These are phyloP conservation scores for Disparrhopalites patrizii DNA, from an alignment of 2,888 invertebrate genomes.

Conservation along the genomic window DNA sequence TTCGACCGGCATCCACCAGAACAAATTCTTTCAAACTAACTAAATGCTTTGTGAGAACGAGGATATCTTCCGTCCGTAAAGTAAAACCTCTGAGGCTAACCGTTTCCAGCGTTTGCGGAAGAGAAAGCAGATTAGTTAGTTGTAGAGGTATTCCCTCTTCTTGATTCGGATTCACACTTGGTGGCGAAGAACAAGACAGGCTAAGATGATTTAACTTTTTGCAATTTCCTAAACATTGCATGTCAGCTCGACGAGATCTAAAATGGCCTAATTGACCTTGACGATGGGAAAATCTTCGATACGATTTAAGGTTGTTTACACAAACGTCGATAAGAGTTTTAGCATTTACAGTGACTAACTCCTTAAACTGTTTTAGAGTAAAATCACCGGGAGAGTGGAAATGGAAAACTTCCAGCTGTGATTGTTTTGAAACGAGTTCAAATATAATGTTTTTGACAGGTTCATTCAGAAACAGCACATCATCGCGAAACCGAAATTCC, in stretches of 20 bases:
- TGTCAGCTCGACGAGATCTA: slow-evolving; percentile 14
- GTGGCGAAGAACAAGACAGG: slow-evolving; percentile 29
- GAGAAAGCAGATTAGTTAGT: slow-evolving; percentile 14
- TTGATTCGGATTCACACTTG: slow-evolving; percentile 12
- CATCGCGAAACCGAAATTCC: slow-evolving; percentile 42
- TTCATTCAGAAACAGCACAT: slow-evolving; percentile 40
- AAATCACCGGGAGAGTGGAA: slow-evolving; percentile 43
- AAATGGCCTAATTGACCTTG: not conserved
- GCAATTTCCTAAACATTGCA: slow-evolving; percentile 37
- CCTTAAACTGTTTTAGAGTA: slow-evolving; percentile 25
- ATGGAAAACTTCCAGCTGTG: slow-evolving; percentile 34
- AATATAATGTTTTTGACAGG: slow-evolving; percentile 32
- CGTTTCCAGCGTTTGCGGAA: slow-evolving; percentile 33
- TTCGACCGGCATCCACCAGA: slow-evolving; percentile 37
- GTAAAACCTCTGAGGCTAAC: slow-evolving; percentile 37
- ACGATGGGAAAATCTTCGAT: not conserved
- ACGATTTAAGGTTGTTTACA: slow-evolving; percentile 32
- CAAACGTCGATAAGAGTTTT: slow-evolving; percentile 33
- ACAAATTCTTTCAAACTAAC: slow-evolving; percentile 37
- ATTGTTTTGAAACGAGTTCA: slow-evolving; percentile 32
- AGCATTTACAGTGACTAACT: slow-evolving; percentile 31
- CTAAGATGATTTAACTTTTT: slow-evolving; percentile 32
- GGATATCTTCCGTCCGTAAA: slow-evolving; percentile 34
- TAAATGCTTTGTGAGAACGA: slow-evolving; percentile 27
- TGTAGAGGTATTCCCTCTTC: slow-evolving; percentile 13